A percentile compares a stretch with the other conserved stretches of the same genome.
phyloP scores from a whole-genome alignment of 2,888 invertebrate genomes.

The Adelphocoris suturalis region DNA sequence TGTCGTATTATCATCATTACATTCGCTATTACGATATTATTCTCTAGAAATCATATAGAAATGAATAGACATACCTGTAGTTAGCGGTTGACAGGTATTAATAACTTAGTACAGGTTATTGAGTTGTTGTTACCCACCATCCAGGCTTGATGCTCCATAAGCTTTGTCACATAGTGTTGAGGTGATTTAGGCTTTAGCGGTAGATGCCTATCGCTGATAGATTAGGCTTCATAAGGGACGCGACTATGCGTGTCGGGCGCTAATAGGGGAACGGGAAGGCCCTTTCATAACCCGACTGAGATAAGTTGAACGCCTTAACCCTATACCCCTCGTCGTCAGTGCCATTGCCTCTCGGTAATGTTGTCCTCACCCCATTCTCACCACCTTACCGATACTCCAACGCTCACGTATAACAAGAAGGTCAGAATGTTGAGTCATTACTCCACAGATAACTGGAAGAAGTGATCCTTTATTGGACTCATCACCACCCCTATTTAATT shows the following conservation, averaged over 20 bases:
- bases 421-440: conserved; percentile 48
- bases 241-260: conserved; percentile 52
- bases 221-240: conserved; percentile 49
- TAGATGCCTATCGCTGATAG: conserved; percentile 36
- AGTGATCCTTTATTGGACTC: neutral
- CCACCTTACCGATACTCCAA: conserved; percentile 31
- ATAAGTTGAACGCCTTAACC: conserved; percentile 43
- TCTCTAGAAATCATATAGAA: too few relatives aligned
- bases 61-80: too few relatives aligned
- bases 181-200: conserved; percentile 26
- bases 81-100: too few relatives aligned
- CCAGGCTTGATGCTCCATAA: neutral
- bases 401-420: conserved; percentile 16
- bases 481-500: too few relatives aligned
- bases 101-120: too few relatives aligned
- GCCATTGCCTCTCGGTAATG: conserved; percentile 5
- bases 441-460: neutral
- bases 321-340: neutral
- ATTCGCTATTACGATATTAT: too few relatives aligned
- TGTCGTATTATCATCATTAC: too few relatives aligned
- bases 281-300: conserved; percentile 46
- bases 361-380: conserved; percentile 4
- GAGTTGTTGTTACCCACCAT: too few relatives aligned
- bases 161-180: neutral
- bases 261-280: conserved; percentile 37